Conservation (phyloP, 2,113 vertebrate genomes). For the Calidris pygmaea region DNA sequence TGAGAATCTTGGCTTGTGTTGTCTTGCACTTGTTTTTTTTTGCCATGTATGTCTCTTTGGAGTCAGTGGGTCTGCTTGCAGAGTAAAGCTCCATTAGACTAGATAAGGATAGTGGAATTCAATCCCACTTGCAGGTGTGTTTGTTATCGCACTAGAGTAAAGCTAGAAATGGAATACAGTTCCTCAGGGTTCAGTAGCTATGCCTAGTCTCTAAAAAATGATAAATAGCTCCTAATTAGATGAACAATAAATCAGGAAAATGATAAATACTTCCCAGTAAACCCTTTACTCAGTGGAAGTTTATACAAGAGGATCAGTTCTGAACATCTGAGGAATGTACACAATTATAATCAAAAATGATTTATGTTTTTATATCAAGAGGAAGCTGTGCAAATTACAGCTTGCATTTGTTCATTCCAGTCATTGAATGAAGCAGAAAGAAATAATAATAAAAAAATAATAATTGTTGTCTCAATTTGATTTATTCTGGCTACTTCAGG, state of each 20-base stretch:
- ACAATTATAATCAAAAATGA: not conserved
- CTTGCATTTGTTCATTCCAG: not conserved
- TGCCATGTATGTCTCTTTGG: rapidly evolving
- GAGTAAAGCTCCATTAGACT: not conserved
- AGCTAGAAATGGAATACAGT: not conserved
- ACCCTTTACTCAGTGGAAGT: not conserved
- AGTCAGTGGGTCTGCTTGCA: not conserved
- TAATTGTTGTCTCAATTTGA: not conserved
- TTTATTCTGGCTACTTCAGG: not conserved
- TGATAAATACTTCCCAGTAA: not conserved
- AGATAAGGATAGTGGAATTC: not conserved
- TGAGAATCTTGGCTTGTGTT: not conserved
- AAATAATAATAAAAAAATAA: not conserved
- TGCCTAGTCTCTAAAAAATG: not conserved
- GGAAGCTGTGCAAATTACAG: not conserved
- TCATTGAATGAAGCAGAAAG: not conserved
- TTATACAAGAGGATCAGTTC: not conserved
- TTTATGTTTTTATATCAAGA: not conserved
- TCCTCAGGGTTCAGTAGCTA: not conserved
- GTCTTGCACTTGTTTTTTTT: not conserved
- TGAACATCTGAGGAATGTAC: not conserved
- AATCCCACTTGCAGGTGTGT: not conserved
- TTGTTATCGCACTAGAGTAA: not conserved
- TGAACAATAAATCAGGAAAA: not conserved
- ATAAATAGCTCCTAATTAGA: not conserved